Conservation (phyloP, 2,888 invertebrate species). For the Macroteleia sp. region DNA sequence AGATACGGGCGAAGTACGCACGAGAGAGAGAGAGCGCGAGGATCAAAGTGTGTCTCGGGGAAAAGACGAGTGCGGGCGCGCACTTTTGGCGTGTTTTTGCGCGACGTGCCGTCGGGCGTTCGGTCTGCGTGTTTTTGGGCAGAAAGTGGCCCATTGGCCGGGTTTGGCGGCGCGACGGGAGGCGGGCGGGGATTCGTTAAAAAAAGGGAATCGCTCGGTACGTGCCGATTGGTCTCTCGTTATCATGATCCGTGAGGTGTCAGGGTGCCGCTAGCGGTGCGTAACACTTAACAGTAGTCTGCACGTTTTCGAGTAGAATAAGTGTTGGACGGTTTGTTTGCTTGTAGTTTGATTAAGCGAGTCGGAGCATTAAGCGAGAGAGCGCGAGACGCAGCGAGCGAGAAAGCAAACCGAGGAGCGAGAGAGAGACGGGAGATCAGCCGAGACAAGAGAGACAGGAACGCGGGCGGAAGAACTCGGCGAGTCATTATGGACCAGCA, state of each 20-base stretch:
- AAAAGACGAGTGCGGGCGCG: too few relatives aligned
- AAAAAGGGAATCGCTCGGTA: constrained; percentile 42
- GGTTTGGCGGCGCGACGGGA: too few relatives aligned
- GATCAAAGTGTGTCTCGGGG: background rate
- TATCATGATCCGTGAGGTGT: constrained; percentile 40
- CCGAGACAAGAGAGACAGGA: constrained; percentile 56
- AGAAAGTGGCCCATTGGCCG: too few relatives aligned
- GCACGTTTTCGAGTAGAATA: background rate
- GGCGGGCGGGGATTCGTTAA: background rate
- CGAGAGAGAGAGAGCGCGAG: constrained; percentile 58
- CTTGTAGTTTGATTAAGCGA: constrained; percentile 79
- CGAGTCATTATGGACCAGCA: constrained; percentile 88
- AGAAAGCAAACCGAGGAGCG: constrained; percentile 70
- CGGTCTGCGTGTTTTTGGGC: too few relatives aligned
- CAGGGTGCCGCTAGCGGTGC: constrained; percentile 65
- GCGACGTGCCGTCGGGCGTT: too few relatives aligned
- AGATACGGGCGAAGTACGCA: background rate
- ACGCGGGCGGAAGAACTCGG: constrained; percentile 75
- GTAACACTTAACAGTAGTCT: constrained; percentile 5
- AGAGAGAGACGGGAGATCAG: too few relatives aligned
- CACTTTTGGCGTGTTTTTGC: too few relatives aligned
- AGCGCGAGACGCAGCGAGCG: constrained; percentile 76
- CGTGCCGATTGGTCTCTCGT: constrained; percentile 56
- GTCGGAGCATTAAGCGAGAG: constrained; percentile 31
- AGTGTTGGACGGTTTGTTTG: constrained; percentile 68